Evolutionary conservation across 2,888 invertebrate genomes (phyloP), one percentile per base, ranked within the genome.

Genomic region (Heteromyza rotundicornis): DNA sequence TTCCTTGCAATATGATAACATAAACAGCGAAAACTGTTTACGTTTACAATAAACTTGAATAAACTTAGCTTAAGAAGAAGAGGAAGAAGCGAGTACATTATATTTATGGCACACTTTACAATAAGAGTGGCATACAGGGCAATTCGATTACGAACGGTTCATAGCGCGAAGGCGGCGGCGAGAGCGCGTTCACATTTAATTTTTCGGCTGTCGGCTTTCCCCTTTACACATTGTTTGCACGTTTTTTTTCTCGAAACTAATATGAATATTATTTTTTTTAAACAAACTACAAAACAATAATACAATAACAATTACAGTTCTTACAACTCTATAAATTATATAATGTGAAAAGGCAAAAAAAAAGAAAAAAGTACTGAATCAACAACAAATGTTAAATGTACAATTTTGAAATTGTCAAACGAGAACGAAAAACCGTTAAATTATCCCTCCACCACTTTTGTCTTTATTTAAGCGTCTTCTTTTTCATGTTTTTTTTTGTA

Each of bases 221-320:
- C 82, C 83, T 82, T 85, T 83, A 84, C 85, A 85, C 82, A 87
- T 83, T 83, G 83, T 83, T 83, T 83, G 83, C 83, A 83, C 83
- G 83, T 82, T 81, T 80, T 80, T n/a, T 81, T 75, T 74, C 68
- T 73, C 72, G 72, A 68, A 64, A 61, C 57, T 60, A 68, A 65
- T 27, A 56, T 40, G 61, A 62, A 64, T 67, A 65, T 62, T 66
- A 53, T 44, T 24, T 23, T 36, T 36, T 32, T 51, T 61, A 73
- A 65, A 62, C 60, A 67, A 73, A 70, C 61, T 58, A 63, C 67
- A 47, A 19, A 60, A 65, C 59, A 49, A 64, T 56, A 62, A 68
- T 62, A 66, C 66, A 73, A 71, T 73, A 74, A 72, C 67, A 69
- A 69, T 71, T 68, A 73, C 67, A 74, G 68, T 66, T 68, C 69